phyloP scores from a whole-genome alignment of 2,113 vertebrate genomes.

The Telmatochromis brichardi region DNA sequence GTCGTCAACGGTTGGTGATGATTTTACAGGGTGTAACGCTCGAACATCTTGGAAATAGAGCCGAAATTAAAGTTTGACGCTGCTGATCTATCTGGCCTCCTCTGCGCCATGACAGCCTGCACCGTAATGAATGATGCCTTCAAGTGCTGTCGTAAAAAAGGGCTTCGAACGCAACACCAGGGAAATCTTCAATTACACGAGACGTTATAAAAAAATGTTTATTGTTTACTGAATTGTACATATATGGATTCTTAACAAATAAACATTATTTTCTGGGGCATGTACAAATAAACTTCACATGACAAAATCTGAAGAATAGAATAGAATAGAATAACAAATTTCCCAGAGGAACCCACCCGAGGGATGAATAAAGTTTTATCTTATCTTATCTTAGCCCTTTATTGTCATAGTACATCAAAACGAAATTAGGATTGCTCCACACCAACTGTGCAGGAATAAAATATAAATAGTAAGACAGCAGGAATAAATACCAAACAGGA shows the following conservation, averaged over 20 bases:
- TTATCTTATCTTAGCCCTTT: too few relatives aligned
- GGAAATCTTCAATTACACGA: not conserved
- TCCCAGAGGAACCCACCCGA: too few relatives aligned
- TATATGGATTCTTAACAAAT: not conserved
- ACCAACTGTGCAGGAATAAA: not conserved
- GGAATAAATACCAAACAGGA: not conserved
- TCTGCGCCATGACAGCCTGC: slow-evolving; percentile 56
- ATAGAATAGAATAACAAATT: not conserved
- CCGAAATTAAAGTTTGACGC: slow-evolving; percentile 36
- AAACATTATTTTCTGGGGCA: not conserved
- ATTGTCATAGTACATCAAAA: not conserved
- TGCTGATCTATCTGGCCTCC: not conserved
- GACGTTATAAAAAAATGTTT: not conserved
- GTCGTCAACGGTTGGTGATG: rapidly evolving
- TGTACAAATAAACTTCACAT: rapidly evolving
- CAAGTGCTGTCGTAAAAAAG: not conserved
- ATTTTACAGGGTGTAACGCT: not conserved
- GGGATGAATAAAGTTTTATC: too few relatives aligned
- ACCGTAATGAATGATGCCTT: not conserved
- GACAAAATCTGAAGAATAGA: not conserved
- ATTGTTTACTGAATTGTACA: not conserved
- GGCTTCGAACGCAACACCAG: rapidly evolving
- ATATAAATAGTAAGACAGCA: not conserved
- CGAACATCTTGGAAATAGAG: not conserved
- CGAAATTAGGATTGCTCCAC: rapidly evolving